Conservation (phyloP, 2,888 invertebrate species). For the Strigamia transsilvanica region DNA sequence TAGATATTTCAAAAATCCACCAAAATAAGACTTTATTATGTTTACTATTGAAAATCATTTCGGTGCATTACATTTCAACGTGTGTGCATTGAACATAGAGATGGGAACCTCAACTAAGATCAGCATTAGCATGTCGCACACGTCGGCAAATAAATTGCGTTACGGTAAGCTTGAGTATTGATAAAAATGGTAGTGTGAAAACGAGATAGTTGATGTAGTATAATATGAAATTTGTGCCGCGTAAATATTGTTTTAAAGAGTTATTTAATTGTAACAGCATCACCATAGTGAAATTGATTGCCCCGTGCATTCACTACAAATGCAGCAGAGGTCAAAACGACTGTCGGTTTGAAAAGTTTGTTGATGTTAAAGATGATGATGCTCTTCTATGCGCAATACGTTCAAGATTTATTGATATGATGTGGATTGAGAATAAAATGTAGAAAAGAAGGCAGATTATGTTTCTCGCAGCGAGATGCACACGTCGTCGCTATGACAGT, state of each 20-base stretch:
- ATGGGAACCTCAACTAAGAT: neutral
- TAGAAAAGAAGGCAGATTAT: slow-evolving; percentile 2
- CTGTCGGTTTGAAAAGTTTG: neutral
- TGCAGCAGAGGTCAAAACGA: neutral
- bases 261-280: slow-evolving; percentile 3
- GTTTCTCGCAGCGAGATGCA: slow-evolving; percentile 2
- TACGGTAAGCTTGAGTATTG: neutral
- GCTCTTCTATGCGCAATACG: neutral
- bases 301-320: neutral
- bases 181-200: neutral
- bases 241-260: neutral
- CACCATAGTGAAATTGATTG: slow-evolving; percentile 3
- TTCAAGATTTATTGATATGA: neutral
- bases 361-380: neutral
- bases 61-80: neutral
- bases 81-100: neutral
- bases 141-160: neutral
- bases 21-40: too few species aligned
- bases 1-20: too few species aligned
- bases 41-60: neutral
- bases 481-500: neutral
- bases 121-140: neutral
- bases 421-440: neutral
- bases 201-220: neutral
- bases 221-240: neutral